Percentiles rank a stretch among this genome's conserved stretches.
Conservation (phyloP, 2,113 vertebrate genomes). For the Rhineura floridana region DNA sequence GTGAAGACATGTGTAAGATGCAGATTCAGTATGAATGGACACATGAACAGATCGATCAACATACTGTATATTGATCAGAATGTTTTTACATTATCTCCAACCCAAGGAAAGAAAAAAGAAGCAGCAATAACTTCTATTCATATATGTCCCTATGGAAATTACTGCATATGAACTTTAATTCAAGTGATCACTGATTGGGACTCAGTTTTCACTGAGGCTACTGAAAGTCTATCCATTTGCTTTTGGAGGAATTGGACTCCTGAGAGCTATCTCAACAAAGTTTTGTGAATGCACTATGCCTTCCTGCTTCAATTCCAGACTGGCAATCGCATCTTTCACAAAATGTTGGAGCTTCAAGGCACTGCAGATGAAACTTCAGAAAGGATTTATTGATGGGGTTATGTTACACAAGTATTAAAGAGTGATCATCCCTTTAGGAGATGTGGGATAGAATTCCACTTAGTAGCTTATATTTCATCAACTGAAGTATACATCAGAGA, state of each 20-base stretch:
- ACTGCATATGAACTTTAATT: neutral
- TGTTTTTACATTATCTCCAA: neutral
- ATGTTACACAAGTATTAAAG: constrained; percentile 29
- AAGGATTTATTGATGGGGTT: constrained; percentile 32
- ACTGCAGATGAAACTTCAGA: constrained; percentile 11
- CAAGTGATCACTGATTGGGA: neutral
- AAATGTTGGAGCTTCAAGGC: neutral
- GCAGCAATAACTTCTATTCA: neutral
- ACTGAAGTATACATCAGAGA: constrained; percentile 29
- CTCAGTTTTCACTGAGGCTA: neutral
- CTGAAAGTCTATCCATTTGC: neutral
- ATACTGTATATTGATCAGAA: neutral
- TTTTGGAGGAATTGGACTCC: neutral
- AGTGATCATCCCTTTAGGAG: constrained; percentile 29
- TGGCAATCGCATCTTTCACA: constrained; percentile 22
- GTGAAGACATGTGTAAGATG: too few species aligned
- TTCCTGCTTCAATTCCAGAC: constrained; percentile 1
- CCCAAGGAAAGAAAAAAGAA: neutral
- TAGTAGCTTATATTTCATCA: constrained; percentile 32
- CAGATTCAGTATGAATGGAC: too few species aligned
- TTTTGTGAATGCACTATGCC: constrained; percentile 8
- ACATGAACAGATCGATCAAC: too few species aligned
- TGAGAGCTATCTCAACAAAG: neutral
- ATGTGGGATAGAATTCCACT: constrained; percentile 21
- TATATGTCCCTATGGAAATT: neutral